These are phyloP conservation scores for Litoditis marina DNA, from an alignment of 2,888 invertebrate species.

Conservation along the genomic window DNA sequence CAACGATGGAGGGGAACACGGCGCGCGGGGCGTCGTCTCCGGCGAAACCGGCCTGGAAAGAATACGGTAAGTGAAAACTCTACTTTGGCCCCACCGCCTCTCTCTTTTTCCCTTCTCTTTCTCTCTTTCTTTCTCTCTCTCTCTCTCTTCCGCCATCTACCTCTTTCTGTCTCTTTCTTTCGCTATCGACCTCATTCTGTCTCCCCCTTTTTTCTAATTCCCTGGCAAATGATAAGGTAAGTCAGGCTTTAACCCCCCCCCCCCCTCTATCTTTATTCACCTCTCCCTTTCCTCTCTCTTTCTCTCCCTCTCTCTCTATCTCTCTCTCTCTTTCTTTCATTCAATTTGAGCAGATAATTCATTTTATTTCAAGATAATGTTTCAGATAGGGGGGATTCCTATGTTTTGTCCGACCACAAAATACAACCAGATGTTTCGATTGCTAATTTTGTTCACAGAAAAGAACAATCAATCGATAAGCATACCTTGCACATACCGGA, in stretches of 20 bases:
- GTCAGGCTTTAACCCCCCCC: too few species aligned
- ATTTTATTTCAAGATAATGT: background rate
- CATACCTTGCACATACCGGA: constrained; percentile 69
- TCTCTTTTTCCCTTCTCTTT: background rate
- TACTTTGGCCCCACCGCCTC: too few species aligned
- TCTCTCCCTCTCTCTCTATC: background rate
- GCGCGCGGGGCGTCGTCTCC: constrained; percentile 76
- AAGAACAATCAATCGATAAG: too few species aligned
- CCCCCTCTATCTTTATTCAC: background rate
- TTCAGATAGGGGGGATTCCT: background rate
- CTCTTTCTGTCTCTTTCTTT: background rate
- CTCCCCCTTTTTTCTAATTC: background rate
- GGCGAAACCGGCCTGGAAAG: constrained; percentile 72
- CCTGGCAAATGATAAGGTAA: too few species aligned
- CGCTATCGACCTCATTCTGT: background rate
- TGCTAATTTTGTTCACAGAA: too few species aligned
- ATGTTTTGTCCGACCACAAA: too few species aligned
- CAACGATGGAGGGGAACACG: constrained; percentile 77
- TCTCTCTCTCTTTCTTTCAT: background rate
- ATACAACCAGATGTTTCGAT: too few species aligned
- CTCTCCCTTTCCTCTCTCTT: background rate
- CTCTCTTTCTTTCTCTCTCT: background rate
- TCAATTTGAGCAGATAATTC: background rate
- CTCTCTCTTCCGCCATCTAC: background rate
- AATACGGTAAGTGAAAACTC: too few species aligned